Base-by-base conservation (phyloP, 2,888 invertebrate species). In the Campoplex nolae region DNA sequence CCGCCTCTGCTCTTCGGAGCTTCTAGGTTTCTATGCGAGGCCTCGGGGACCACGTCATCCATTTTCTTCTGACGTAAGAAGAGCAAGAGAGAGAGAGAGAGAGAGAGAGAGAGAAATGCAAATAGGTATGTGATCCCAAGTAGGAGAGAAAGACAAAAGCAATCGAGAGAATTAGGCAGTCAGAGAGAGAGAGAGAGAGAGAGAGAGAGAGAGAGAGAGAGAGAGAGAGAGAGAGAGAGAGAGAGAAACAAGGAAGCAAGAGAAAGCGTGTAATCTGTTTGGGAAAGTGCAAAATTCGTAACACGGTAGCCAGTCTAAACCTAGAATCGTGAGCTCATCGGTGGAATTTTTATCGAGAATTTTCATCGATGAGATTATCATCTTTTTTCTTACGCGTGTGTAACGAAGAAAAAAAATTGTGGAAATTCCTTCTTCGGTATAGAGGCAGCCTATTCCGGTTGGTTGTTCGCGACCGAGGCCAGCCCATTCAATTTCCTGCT, bases 11-110 rank as follows among this genome's bases (percentile, higher is more conserved):
- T 84, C 84, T 78, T 62, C 81, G 79, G 68, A 51, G 83, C 87
- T 38, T 38, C 38, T 77, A 71, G 81, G 74, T 76, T 77, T 79
- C 80, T 75, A 80, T 28, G 71, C 65, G 51, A 84, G 84, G 78
- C 84, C 79, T 84, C 89, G 82, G 89, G 88, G 88, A 91, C 91
- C 91, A 88, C 91, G 90, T 90, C 92, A 91, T 92, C 92, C 88
- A 92, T 92, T 92, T 89, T 90, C 92, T 83, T 85, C 85, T 84
- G 88, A 88, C 88, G 88, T 82, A 83, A 45, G 74, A 51, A 77
- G 62, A 73, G 67, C 51, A 62, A 70, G 81, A 83, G 56, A 76
- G 54, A 68, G 58, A 76, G 65, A 65, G 83, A 85, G 28, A 62
- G 65, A 65, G 83, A 85, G 28, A 62, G 42, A 54, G 56, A 71